Evolutionary conservation across 2,888 invertebrate species (phyloP), one percentile per base, ranked within the genome.

Genomic region (Aphodius granarius): DNA sequence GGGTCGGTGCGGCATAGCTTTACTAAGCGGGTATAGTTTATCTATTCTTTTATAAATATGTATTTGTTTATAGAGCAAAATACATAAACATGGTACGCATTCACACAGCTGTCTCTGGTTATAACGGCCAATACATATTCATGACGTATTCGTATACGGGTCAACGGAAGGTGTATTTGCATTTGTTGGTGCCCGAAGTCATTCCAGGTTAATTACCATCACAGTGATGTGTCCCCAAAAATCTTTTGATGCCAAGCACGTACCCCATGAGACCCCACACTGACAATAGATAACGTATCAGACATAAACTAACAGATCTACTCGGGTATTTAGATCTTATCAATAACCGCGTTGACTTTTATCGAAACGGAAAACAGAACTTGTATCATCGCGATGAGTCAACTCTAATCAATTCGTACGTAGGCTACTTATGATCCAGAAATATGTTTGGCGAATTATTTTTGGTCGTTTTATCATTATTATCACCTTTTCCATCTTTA

Each of bases 121-220:
- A 43, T 43, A 77, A 76, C 75, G 75, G 72, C 64, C 76, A 74
- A 76, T 80, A 80, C 79, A 80, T 80, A 80, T 80, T 80, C 79
- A 80, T 80, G 65, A 62, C 66, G 65, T 66, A 76, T 76, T 21
- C 66, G 65, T 66, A 76, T 76, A 76, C 76, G 76, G 76, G 76
- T 76, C 76, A 76, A 76, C 76, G 76, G 76, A 76, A 76, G 76
- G 73, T 76, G 73, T 72, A 71, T 74, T 74, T 73, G 73, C 74
- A 76, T 74, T 74, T 71, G 73, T 73, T 76, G 73, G 71, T 73
- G 20, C 76, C 73, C 43, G 73, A 73, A 64, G 73, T 71, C 73
- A 74, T 65, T 73, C 2, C 62, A 76, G 76, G 76, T 71, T 73
- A 73, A 73, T 75, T 73, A 75, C 43, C 43, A 43, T 43, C 13